A percentile compares a stretch with the other conserved stretches of the same genome.
phyloP scores from a whole-genome alignment of 2,797 vertebrate genomes.

The Fistularia tabacaria region DNA sequence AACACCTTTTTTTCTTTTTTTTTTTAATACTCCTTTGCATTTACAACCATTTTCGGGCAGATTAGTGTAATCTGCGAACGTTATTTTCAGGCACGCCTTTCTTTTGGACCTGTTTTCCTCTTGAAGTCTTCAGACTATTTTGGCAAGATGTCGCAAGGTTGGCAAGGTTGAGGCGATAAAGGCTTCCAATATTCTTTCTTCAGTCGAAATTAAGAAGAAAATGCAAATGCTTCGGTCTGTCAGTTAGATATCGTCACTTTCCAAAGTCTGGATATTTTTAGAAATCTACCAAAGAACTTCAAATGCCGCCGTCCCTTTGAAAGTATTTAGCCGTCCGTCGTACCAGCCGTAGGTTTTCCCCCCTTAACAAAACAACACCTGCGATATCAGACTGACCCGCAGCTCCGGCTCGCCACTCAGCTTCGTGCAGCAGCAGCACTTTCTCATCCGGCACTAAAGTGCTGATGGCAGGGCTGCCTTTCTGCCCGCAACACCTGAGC shows the following conservation, averaged over 20 bases:
- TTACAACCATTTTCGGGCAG: too few species aligned
- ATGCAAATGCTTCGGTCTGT: neutral
- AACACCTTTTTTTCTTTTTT: too few species aligned
- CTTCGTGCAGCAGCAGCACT: conserved; percentile 59
- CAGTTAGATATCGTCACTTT: conserved; percentile 1
- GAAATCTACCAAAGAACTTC: neutral
- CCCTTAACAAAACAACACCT: conserved; percentile 39
- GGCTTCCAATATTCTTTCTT: conserved; percentile 14
- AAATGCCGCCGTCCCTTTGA: too few species aligned
- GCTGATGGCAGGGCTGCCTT: conserved; percentile 60
- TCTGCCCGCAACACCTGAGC: conserved; percentile 55
- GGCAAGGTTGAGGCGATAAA: conserved; percentile 25
- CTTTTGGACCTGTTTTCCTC: neutral
- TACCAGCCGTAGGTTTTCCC: conserved; percentile 29
- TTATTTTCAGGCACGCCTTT: too few species aligned
- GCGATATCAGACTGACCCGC: conserved; percentile 56
- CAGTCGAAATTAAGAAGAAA: conserved; percentile 31
- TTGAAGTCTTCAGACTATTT: conserved; percentile 3
- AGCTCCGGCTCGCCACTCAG: conserved; percentile 4
- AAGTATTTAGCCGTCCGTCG: neutral
- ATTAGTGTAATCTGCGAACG: too few species aligned
- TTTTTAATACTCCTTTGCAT: too few species aligned
- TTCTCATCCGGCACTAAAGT: conserved; percentile 50
- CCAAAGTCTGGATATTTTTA: conserved; percentile 1
- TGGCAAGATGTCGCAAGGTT: too few species aligned